These are phyloP conservation scores for Laticauda colubrina DNA, from an alignment of 2,113 vertebrate genomes.

Conservation along the genomic window DNA sequence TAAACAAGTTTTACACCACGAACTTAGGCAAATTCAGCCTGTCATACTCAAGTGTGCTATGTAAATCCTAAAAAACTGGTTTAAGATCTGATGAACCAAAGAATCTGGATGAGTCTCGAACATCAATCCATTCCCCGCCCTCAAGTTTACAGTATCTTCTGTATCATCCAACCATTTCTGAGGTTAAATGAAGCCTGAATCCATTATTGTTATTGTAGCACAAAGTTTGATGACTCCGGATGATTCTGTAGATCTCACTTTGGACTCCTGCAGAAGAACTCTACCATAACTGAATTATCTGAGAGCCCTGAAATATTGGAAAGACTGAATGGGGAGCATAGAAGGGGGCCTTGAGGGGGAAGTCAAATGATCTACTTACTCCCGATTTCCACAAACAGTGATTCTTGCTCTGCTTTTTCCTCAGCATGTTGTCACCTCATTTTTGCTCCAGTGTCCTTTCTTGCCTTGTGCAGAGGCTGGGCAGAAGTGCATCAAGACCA, in stretches of 20 bases:
- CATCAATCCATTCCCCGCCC: background rate
- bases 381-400: background rate
- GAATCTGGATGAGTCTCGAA: background rate
- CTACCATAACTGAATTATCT: background rate
- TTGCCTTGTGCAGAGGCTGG: background rate
- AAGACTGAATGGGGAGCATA: background rate
- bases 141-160: background rate
- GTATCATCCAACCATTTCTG: background rate
- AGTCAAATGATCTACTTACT: background rate
- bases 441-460: slow-evolving; percentile 11
- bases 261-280: background rate
- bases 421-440: background rate
- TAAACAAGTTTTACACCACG: background rate
- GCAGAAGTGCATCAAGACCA: background rate
- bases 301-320: background rate
- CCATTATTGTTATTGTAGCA: background rate
- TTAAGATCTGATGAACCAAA: background rate
- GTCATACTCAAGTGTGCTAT: background rate
- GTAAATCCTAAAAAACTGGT: background rate
- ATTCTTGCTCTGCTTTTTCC: background rate
- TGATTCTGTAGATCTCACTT: background rate
- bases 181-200: background rate
- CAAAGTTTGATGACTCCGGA: background rate
- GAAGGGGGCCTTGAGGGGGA: background rate
- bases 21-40: background rate